Percentiles rank a stretch among this genome's conserved stretches.
phyloP scores from a whole-genome alignment of 2,888 invertebrate species.

The Hoplodrina blanda region DNA sequence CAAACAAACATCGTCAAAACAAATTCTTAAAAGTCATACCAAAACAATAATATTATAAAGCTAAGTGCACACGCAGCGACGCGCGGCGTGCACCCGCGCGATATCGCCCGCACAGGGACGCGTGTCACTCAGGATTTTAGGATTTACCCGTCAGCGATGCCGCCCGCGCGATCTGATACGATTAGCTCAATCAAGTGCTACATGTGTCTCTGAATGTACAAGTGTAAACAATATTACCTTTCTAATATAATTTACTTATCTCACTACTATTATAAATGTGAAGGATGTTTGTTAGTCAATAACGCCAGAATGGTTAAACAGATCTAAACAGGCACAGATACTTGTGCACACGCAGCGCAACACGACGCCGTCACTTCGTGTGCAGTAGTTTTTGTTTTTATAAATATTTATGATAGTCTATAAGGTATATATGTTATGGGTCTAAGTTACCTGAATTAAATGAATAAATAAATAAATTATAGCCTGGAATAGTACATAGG shows the following conservation, averaged over 20 bases:
- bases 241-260: neutral
- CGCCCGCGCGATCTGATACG: slow-evolving; percentile 43
- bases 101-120: slow-evolving; percentile 67
- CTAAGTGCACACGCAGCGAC: slow-evolving; percentile 57
- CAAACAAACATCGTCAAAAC: neutral
- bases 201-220: slow-evolving; percentile 12
- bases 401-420: too few relatives aligned
- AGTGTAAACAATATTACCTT: slow-evolving; percentile 4
- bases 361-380: too few relatives aligned
- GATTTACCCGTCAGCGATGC: slow-evolving; percentile 77
- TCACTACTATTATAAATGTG: too few relatives aligned
- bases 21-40: slow-evolving; percentile 6
- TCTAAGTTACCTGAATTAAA: too few relatives aligned
- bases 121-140: slow-evolving; percentile 80
- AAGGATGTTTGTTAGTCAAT: too few relatives aligned
- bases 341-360: too few relatives aligned
- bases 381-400: too few relatives aligned
- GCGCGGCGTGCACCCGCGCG: slow-evolving; percentile 59
- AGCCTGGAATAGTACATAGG: too few relatives aligned
- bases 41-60: slow-evolving; percentile 50
- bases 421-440: too few relatives aligned
- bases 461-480: too few relatives aligned
- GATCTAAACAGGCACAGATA: too few relatives aligned
- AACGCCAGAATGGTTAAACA: too few relatives aligned
- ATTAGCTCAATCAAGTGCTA: slow-evolving; percentile 54